Percentiles rank a stretch among this genome's conserved stretches.
Evolutionary conservation across 2,113 vertebrate genomes (phyloP).

Genomic region (Poeciliopsis occidentalis): DNA sequence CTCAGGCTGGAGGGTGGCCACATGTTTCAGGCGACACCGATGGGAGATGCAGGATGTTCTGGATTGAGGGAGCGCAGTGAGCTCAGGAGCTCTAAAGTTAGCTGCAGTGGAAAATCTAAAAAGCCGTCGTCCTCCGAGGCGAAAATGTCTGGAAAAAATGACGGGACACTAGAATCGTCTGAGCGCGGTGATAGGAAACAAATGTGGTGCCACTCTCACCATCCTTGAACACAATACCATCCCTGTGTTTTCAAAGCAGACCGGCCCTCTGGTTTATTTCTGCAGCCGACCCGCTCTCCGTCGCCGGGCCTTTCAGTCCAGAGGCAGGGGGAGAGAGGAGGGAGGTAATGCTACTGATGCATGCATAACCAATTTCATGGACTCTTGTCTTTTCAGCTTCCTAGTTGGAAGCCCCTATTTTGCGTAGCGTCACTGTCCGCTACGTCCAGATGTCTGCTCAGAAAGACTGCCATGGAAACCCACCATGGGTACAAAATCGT

Average conservation of each 20-base stretch:
- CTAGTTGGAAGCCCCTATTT: slow-evolving; percentile 75
- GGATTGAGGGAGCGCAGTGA: slow-evolving; percentile 38
- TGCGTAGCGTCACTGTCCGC: slow-evolving; percentile 46
- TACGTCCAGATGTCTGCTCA: slow-evolving; percentile 74
- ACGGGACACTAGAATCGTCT: slow-evolving; percentile 79
- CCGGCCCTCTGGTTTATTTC: slow-evolving; percentile 39
- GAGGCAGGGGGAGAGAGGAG: slow-evolving; percentile 20
- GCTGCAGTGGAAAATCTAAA: slow-evolving; percentile 71
- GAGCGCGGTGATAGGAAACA: slow-evolving; percentile 70
- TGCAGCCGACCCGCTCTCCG: slow-evolving; percentile 38
- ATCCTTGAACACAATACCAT: slow-evolving; percentile 61
- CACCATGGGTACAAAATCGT: slow-evolving; percentile 53
- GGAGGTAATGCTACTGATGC: slow-evolving; percentile 62
- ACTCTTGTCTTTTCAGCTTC: slow-evolving; percentile 72
- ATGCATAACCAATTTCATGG: slow-evolving; percentile 75
- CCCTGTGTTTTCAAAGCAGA: slow-evolving; percentile 46
- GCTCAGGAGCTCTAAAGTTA: slow-evolving; percentile 60
- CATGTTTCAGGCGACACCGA: slow-evolving; percentile 47
- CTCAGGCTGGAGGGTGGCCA: slow-evolving; percentile 34
- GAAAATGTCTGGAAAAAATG: slow-evolving; percentile 79
- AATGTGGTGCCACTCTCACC: slow-evolving; percentile 65
- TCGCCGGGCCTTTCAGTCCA: slow-evolving; percentile 33
- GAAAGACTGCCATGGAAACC: slow-evolving; percentile 55
- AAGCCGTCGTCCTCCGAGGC: slow-evolving; percentile 60
- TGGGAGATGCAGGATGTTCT: slow-evolving; percentile 43